A percentile compares a stretch with the other conserved stretches of the same genome.
Evolutionary conservation across 2,888 invertebrate genomes (phyloP).

Genomic region (Aproaerema taeniolella): DNA sequence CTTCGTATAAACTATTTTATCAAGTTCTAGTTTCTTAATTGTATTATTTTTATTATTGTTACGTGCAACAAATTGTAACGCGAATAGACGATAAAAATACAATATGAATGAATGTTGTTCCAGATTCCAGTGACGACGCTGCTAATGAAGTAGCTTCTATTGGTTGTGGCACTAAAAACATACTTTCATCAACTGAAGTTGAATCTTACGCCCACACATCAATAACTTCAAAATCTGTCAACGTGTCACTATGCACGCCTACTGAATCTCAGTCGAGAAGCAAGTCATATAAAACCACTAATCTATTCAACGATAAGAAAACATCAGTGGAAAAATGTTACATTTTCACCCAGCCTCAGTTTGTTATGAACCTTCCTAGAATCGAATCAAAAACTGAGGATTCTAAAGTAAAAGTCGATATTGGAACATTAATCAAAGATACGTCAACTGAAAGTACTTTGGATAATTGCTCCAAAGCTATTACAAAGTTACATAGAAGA

Average conservation of each 20-base stretch:
- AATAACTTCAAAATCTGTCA: constrained; percentile 31
- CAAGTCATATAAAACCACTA: constrained; percentile 24
- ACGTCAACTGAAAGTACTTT: constrained; percentile 41
- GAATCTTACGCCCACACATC: constrained; percentile 32
- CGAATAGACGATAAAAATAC: no score
- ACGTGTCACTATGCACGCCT: constrained; percentile 37
- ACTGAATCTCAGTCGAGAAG: constrained; percentile 25
- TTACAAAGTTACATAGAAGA: constrained; percentile 45
- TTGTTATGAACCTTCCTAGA: constrained; percentile 49
- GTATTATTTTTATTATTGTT: no score
- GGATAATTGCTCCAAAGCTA: constrained; percentile 27
- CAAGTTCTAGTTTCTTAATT: constrained; percentile 1
- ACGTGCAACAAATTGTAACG: no score
- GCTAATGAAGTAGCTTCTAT: constrained; percentile 32
- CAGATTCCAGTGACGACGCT: constrained; percentile 45
- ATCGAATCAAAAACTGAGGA: constrained; percentile 35
- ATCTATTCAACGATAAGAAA: constrained; percentile 35
- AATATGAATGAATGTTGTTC: constrained; percentile 20
- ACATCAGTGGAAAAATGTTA: constrained; percentile 51
- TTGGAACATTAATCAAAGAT: constrained; percentile 44
- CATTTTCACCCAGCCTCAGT: constrained; percentile 42
- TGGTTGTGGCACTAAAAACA: constrained; percentile 32
- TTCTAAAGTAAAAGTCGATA: constrained; percentile 42
- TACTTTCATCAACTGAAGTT: no score
- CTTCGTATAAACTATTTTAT: no score